A percentile compares a stretch with the other conserved stretches of the same genome.
phyloP scores from a whole-genome alignment of 1,140 invertebrate species.

The Drosophila neocordata region DNA sequence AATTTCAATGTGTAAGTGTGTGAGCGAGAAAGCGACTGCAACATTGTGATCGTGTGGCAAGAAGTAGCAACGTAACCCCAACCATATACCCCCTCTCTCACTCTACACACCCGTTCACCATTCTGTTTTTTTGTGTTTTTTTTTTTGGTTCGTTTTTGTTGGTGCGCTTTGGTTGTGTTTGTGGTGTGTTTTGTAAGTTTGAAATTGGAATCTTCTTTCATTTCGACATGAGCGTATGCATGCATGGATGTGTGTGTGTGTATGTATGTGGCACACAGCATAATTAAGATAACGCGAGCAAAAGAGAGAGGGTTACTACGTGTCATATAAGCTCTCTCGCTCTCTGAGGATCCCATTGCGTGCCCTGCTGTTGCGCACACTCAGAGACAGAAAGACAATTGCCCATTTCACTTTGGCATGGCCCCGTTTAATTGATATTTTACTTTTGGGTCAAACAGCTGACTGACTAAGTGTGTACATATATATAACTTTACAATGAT shows the following conservation, averaged over 20 bases:
- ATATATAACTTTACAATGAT: constrained; percentile 34
- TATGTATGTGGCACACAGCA: constrained; percentile 16
- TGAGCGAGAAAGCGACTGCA: constrained; percentile 59
- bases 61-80: constrained; percentile 26
- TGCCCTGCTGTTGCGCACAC: constrained; percentile 47
- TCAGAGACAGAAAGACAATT: constrained; percentile 9
- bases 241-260: constrained; percentile 6
- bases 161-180: background rate
- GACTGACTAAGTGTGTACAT: background rate
- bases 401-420: constrained; percentile 42
- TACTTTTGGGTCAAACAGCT: constrained; percentile 38
- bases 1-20: constrained; percentile 29
- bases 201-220: constrained; percentile 41
- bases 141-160: background rate
- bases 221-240: constrained; percentile 8
- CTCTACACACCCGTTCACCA: background rate
- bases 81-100: background rate
- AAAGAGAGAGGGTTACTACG: constrained; percentile 33
- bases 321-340: constrained; percentile 22
- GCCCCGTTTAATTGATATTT: constrained; percentile 16
- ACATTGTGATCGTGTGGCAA: constrained; percentile 64
- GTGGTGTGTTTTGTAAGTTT: constrained; percentile 29
- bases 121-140: constrained; percentile 1
- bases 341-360: constrained; percentile 30
- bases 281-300: constrained; percentile 16